Percentiles rank a stretch among this genome's conserved stretches.
Conservation (phyloP, 2,888 invertebrate genomes). For the Cataglyphis cursor region DNA sequence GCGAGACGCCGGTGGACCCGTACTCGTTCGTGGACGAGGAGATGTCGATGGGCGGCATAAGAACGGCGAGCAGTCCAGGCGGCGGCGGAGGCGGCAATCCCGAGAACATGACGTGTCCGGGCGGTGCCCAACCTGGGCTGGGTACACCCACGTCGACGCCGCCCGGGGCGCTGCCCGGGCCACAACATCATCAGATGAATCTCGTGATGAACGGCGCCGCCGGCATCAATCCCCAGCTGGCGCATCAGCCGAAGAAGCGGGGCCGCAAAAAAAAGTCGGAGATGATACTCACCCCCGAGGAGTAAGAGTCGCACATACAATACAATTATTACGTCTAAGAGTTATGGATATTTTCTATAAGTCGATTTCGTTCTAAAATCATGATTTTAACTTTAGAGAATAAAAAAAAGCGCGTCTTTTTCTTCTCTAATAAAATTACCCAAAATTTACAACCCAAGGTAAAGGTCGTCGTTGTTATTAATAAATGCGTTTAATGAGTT, state of each 20-base stretch:
- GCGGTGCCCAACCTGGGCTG: constrained; percentile 80
- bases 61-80: constrained; percentile 87
- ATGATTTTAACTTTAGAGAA: background rate
- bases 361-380: background rate
- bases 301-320: constrained; percentile 80
- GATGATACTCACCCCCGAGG: constrained; percentile 87
- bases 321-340: background rate
- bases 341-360: background rate
- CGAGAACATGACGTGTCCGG: constrained; percentile 83
- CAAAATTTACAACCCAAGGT: background rate
- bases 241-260: constrained; percentile 91
- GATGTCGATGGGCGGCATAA: constrained; percentile 89
- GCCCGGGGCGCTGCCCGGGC: constrained; percentile 81
- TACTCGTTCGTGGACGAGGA: constrained; percentile 96
- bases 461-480: constrained; percentile 19
- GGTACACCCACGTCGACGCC: constrained; percentile 83
- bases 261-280: constrained; percentile 94
- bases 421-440: background rate
- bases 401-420: background rate
- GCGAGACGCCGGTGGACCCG: constrained; percentile 91
- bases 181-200: constrained; percentile 82
- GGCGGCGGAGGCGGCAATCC: constrained; percentile 86
- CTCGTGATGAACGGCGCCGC: constrained; percentile 81
- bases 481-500: constrained; percentile 34
- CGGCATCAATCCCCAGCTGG: constrained; percentile 82